A percentile compares a stretch with the other conserved stretches of the same genome.
Evolutionary conservation across 2,113 vertebrate species (phyloP).

Genomic region (Pica pica): DNA sequence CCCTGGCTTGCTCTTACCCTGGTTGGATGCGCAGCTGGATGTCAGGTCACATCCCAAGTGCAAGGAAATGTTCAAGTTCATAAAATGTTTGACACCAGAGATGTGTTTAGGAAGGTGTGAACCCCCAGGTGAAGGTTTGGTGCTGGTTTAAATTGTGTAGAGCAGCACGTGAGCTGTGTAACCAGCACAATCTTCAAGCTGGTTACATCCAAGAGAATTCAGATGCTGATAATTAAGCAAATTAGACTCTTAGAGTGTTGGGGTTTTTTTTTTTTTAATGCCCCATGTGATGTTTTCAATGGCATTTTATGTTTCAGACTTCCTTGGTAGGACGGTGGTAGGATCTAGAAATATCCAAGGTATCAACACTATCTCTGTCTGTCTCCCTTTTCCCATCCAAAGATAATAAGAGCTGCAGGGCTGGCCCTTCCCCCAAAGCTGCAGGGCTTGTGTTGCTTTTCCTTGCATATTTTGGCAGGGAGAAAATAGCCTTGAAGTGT

Average conservation of each 20-base stretch:
- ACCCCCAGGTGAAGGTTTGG: background rate
- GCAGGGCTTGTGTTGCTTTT: conserved; percentile 31
- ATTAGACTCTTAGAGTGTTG: background rate
- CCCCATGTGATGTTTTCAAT: background rate
- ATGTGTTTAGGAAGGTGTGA: background rate
- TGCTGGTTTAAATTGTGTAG: background rate
- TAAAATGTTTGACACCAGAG: background rate
- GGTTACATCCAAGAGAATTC: background rate
- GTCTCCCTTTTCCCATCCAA: conserved; percentile 27
- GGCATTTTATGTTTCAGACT: background rate
- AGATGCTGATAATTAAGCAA: background rate
- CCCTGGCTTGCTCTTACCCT: background rate
- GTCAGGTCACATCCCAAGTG: background rate
- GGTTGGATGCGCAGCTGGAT: background rate
- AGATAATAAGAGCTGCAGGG: conserved; percentile 44
- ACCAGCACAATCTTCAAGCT: background rate
- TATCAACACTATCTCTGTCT: conserved; percentile 26
- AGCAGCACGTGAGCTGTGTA: background rate
- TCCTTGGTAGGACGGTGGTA: background rate
- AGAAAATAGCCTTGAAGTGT: conserved; percentile 36
- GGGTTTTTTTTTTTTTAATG: background rate
- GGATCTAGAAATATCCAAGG: background rate
- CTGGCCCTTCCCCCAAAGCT: conserved; percentile 38
- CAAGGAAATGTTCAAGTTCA: background rate
- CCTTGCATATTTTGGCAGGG: conserved; percentile 47